These are phyloP conservation scores for Megaptera novaeangliae DNA, from an alignment of 2,113 vertebrate genomes.

Conservation along the genomic window DNA sequence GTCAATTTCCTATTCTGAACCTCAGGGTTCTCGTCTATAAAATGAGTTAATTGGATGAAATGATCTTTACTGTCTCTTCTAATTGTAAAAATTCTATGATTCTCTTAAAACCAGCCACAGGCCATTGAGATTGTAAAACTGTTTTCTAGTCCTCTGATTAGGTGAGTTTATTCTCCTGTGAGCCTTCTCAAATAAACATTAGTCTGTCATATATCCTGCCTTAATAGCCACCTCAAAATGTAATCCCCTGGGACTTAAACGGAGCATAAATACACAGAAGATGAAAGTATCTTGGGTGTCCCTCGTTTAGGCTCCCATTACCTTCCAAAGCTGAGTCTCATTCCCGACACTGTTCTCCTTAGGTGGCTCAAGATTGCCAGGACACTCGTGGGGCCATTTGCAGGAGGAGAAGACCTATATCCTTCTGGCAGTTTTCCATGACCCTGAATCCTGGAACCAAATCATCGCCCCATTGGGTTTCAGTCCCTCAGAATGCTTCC, in stretches of 20 bases:
- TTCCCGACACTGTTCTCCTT: background rate
- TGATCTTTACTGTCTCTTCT: background rate
- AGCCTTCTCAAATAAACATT: conserved; percentile 5
- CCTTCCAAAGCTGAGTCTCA: background rate
- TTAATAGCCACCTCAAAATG: background rate
- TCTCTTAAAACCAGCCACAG: background rate
- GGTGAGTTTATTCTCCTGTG: background rate
- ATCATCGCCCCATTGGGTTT: background rate
- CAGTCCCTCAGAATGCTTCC: background rate
- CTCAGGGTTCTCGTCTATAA: background rate
- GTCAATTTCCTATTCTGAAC: background rate
- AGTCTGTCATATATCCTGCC: background rate
- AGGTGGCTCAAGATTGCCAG: background rate
- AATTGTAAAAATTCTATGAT: background rate
- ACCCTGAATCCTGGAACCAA: background rate
- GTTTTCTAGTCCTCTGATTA: background rate
- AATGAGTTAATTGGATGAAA: background rate
- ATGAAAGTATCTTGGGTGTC: background rate
- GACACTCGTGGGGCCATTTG: background rate
- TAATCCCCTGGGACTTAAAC: background rate
- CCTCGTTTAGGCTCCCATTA: background rate
- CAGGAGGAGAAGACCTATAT: background rate
- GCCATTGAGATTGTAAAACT: background rate
- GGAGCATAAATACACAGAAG: background rate
- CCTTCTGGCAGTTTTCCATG: background rate